phyloP scores from a whole-genome alignment of 2,797 vertebrate species.

The Chrosomus eos region DNA sequence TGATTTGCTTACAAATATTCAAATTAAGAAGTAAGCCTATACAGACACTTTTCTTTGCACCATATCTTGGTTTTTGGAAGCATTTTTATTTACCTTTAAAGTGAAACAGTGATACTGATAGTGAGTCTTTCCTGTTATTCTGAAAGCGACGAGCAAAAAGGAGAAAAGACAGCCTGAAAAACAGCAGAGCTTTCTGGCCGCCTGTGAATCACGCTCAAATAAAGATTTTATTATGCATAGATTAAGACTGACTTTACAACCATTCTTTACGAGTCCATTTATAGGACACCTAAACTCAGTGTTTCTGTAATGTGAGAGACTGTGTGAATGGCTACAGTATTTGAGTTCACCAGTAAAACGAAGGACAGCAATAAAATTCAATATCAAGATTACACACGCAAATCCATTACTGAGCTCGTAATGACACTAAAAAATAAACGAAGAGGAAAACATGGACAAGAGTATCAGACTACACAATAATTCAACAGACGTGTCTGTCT shows the following conservation, averaged over 20 bases:
- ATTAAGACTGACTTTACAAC: background rate
- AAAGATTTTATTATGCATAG: background rate
- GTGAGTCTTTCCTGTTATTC: slow-evolving; percentile 22
- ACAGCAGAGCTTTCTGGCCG: background rate
- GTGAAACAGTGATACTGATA: background rate
- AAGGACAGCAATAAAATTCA: background rate
- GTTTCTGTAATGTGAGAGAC: background rate
- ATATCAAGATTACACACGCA: background rate
- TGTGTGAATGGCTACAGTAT: background rate
- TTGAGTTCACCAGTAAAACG: background rate
- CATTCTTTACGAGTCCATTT: background rate
- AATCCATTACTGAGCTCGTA: background rate
- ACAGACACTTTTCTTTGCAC: background rate
- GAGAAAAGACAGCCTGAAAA: background rate
- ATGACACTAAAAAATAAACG: background rate
- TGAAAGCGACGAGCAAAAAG: background rate
- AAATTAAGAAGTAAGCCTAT: background rate
- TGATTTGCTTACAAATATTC: background rate
- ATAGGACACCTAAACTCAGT: background rate
- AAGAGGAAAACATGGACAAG: background rate
- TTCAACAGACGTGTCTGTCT: slow-evolving; percentile 5
- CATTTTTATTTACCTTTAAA: background rate
- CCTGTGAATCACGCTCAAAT: background rate
- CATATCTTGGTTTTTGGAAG: background rate
- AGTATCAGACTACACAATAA: background rate